Evolutionary conservation across 2,888 invertebrate species (phyloP).

Genomic region (Ophonus ardosiacus): DNA sequence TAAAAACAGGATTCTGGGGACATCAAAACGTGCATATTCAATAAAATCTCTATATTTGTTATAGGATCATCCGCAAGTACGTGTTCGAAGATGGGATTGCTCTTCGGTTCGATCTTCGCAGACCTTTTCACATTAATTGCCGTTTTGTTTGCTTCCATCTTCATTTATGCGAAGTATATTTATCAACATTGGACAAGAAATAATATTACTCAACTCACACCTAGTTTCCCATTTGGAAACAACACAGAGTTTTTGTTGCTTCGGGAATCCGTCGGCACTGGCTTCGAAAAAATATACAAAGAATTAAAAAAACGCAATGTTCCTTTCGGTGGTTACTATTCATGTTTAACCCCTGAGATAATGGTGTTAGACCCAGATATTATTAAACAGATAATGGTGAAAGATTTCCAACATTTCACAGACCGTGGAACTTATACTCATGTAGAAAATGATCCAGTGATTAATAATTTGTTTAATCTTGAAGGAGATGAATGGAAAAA

Average conservation of each 20-base stretch:
- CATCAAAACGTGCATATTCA: too few relatives aligned
- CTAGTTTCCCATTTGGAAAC: not conserved
- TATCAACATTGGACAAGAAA: not conserved
- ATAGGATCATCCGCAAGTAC: not conserved
- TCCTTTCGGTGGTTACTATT: conserved; percentile 48
- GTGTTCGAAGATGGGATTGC: not conserved
- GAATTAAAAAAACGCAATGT: not conserved
- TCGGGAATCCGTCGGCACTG: not conserved
- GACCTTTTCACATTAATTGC: not conserved
- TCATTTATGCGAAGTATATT: not conserved
- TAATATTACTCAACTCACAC: not conserved
- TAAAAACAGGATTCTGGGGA: too few relatives aligned
- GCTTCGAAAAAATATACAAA: not conserved
- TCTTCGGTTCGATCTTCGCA: not conserved
- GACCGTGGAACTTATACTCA: conserved; percentile 64
- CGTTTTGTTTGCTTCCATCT: not conserved
- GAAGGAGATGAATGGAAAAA: conserved; percentile 60
- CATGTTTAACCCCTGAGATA: conserved; percentile 1
- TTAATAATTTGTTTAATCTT: conserved; percentile 53
- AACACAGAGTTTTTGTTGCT: not conserved
- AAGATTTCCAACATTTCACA: conserved; percentile 55
- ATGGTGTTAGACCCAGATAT: conserved; percentile 47
- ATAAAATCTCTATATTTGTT: too few relatives aligned
- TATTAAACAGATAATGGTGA: conserved; percentile 40
- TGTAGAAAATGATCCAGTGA: conserved; percentile 49